Evolutionary conservation across 2,888 invertebrate genomes (phyloP), one percentile per base, ranked within the genome.

Genomic region (Theretra japonica): DNA sequence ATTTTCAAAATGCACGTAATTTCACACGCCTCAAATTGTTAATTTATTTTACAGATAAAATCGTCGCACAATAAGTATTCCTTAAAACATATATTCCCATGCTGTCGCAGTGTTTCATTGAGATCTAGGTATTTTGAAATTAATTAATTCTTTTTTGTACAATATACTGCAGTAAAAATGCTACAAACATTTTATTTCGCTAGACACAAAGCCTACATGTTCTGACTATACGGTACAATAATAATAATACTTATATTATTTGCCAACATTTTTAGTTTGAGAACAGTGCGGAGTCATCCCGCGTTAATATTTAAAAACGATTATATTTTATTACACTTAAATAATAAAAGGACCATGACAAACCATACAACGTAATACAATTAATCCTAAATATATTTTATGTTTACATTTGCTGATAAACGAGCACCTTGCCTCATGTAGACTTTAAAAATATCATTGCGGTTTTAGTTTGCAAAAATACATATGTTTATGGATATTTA

Each of bases 131-230:
- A 53, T n/a, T n/a, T n/a, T 17, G n/a, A n/a, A 53, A 53, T 53
- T 1, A 53, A 5, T 6, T 4, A 11, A 53, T 53, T 53, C n/a
- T 53, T 53, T 17, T 53, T n/a, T 53, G 53, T 53, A 53, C 53
- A 53, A 53, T 53, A 53, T 53, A n/a, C n/a, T 53, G 53, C 53
- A 53, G n/a, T 53, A n/a, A 53, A 41, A 53, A 53, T 53, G 53
- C n/a, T 53, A n/a, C 53, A 53, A 53, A 2, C 6, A n/a, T 53
- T 53, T 53, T 53, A 53, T 53, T 53, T 53, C 53, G n/a, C 53
- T 19, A 53, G 5, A n/a, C n/a, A 53, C n/a, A n/a, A n/a, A n/a
- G n/a, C 53, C 53, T n/a, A 5, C 17, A 53, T 53, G n/a, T 53
- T 53, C 4, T 53, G n/a, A 53, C 50, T 53, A n/a, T 19, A 53